Base-by-base conservation (phyloP, 2,888 invertebrate species). In the Sceliomorpha sp. region DNA sequence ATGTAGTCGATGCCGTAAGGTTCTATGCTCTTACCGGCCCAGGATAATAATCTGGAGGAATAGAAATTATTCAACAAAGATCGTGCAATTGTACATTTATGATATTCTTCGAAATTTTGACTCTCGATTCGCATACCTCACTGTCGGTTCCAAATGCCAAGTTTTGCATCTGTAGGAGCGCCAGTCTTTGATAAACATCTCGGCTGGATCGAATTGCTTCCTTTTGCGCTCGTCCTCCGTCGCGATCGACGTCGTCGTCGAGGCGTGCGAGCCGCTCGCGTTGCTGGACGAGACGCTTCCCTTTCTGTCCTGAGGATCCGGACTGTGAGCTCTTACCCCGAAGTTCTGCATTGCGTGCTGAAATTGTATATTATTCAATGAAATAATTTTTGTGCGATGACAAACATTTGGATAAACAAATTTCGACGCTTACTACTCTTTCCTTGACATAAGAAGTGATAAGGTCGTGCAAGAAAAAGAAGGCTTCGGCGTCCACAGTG, bases 1-100 rank as follows among this genome's bases (percentile, higher is more conserved):
- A 99, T 98, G 89, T 98, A 98, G 90, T 99, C 99, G 68, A 99
- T 97, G 47, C 98, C 98, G 84, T 98, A 98, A 0, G 99, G 98
- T 88, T 99, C 98, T 81, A 99, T 98, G 79, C 97, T 96, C 89
- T 97, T 97, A 40, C 98, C 98, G 50, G 95, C 96, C 96, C 96
- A 97, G 7, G 95, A 95, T 2, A 95, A 89, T 53, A 95, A 86
- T 74, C 93, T 93, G 79, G 10, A n/a, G n/a, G n/a, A 79, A 70
- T 27, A 37, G 58, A 53, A 53, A 20, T 14, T 7, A 24, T 32
- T 32, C 5, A 32, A 32, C 32, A 32, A 2, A 29, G 9, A 29
- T 2, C 9, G 29, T n/a, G n/a, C n/a, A n/a, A n/a, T n/a, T n/a
- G n/a, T n/a, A n/a, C n/a, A n/a, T n/a, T n/a, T n/a, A n/a, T n/a